Conservation (phyloP, 2,113 vertebrate species). For the Burhinus oedicnemus region DNA sequence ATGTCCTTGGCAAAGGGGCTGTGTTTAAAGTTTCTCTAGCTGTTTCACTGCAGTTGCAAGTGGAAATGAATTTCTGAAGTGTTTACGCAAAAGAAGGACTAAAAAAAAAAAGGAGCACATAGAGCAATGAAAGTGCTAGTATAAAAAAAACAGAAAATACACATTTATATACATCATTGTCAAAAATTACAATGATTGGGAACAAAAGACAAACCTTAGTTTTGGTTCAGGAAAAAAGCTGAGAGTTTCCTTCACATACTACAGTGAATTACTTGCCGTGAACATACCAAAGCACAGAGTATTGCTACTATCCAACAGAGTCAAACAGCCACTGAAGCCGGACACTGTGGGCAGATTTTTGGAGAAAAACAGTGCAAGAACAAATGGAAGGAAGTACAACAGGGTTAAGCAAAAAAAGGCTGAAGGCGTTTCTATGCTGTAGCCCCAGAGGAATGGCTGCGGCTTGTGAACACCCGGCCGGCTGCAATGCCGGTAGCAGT, state of each 20-base stretch:
- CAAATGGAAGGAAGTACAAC: not conserved
- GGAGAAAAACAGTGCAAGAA: not conserved
- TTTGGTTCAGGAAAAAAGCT: not conserved
- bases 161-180: not conserved
- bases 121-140: not conserved
- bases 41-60: constrained; percentile 10
- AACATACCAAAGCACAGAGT: not conserved
- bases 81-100: not conserved
- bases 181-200: not conserved
- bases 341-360: not conserved
- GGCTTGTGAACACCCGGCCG: not conserved
- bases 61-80: constrained; percentile 46
- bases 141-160: not conserved
- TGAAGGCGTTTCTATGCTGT: not conserved
- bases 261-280: not conserved
- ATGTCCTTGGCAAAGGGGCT: constrained; percentile 35
- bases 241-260: not conserved
- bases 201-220: not conserved
- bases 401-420: not conserved
- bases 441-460: not conserved
- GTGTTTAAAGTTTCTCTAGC: constrained; percentile 22
- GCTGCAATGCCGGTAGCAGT: not conserved
- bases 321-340: not conserved
- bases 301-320: not conserved
- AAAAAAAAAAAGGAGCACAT: not conserved